Evolutionary conservation across 2,797 vertebrate genomes (phyloP).

Genomic region (Lacerta bilineata): DNA sequence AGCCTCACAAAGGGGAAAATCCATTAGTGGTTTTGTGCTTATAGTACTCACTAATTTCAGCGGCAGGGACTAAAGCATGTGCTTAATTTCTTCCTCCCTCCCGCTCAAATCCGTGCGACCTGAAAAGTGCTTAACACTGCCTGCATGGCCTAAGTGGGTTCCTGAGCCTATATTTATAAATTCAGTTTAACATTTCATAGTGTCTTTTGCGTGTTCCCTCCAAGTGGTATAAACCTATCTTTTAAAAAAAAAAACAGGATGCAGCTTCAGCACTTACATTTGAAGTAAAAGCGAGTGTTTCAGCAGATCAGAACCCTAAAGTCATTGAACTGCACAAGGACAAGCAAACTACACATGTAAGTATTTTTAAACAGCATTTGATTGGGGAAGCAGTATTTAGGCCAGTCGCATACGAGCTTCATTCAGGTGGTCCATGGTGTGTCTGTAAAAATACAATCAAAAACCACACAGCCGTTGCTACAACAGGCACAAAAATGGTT

Average conservation of each 20-base stretch:
- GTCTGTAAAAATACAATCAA: too few relatives aligned
- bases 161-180: slow-evolving; percentile 22
- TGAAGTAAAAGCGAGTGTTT: slow-evolving; percentile 83
- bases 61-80: background rate
- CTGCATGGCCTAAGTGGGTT: slow-evolving; percentile 13
- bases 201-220: slow-evolving; percentile 34
- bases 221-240: background rate
- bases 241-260: slow-evolving; percentile 82
- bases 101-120: background rate
- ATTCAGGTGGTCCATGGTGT: too few relatives aligned
- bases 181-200: slow-evolving; percentile 44
- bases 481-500: too few relatives aligned
- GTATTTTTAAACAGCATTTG: slow-evolving; percentile 43
- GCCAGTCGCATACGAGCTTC: too few relatives aligned
- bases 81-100: background rate
- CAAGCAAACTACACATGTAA: slow-evolving; percentile 82
- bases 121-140: background rate
- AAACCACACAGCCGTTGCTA: too few relatives aligned
- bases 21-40: background rate
- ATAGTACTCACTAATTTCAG: background rate
- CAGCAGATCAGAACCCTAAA: slow-evolving; percentile 80
- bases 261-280: slow-evolving; percentile 85
- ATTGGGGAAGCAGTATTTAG: background rate
- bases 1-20: background rate
- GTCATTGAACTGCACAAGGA: slow-evolving; percentile 81